Evolutionary conservation across 2,888 invertebrate species (phyloP), one percentile per base, ranked within the genome.

Genomic region (Strigamia transsilvanica): DNA sequence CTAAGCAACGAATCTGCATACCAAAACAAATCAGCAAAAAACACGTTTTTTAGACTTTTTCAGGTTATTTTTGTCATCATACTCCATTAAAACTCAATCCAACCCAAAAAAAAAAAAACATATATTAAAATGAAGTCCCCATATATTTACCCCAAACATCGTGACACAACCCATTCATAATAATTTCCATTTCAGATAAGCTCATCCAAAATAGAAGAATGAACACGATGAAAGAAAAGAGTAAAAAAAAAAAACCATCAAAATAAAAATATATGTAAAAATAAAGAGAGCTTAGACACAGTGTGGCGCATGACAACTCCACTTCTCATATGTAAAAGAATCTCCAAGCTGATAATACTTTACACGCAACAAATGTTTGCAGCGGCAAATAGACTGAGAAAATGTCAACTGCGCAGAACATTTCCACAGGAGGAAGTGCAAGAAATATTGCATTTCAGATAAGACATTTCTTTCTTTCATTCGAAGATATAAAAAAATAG

Each of bases 371-470:
- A 21, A 66, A 66, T 66, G 61, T 66, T 66, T 66, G 61, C 18
- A n/a, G 21, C 13, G 46, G n/a, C n/a, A 23, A 21, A 66, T 12
- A 66, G 61, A 66, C 61, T 6, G 23, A 18, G 61, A 18, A 66
- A 66, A 66, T 66, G 61, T 66, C 61, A 66, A n/a, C 61, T 66
- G 61, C 61, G 38, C 1, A 66, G 18, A 23, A 5, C 46, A 46
- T 66, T 66, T 66, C 7, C 61, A 23, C 15, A 0, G 23, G 23
- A 66, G 61, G 21, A 66, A 66, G 61, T 18, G 61, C 61, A 66
- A 66, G 61, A 66, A 66, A 66, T 66, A 66, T 66, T 66, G 61
- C 61, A 66, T 66, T 66, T 66, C 61, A 66, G 61, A 66, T 66
- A 66, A 66, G 61, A 66, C 61, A 23, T 66, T 27, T 27, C 61